These are phyloP conservation scores for Tolypeutes matacus DNA, from an alignment of 2,797 vertebrate species.

Conservation along the genomic window DNA sequence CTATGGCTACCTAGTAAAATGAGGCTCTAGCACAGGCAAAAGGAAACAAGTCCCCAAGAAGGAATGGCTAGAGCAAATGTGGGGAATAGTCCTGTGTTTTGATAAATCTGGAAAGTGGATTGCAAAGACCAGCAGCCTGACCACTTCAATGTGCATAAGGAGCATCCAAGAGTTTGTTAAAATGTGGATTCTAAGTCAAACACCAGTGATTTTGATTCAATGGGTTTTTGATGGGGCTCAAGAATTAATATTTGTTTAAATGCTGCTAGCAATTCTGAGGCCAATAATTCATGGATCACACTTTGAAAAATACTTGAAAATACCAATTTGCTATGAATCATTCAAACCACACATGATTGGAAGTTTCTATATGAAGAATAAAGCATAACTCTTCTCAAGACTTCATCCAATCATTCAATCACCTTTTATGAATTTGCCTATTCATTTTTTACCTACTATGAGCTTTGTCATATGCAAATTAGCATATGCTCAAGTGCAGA, in stretches of 20 bases:
- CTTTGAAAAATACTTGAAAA: constrained; percentile 39
- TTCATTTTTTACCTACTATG: neutral
- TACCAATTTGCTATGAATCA: neutral
- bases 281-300: neutral
- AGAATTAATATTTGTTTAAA: neutral
- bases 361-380: neutral
- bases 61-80: neutral
- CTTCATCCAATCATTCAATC: neutral
- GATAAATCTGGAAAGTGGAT: constrained; percentile 20
- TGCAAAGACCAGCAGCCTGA: neutral
- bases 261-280: neutral
- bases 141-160: neutral
- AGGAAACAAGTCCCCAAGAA: neutral
- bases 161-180: neutral
- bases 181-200: neutral
- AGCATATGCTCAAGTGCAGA: constrained; percentile 9
- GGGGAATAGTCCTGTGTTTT: neutral
- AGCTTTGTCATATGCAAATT: neutral
- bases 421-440: neutral
- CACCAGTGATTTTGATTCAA: neutral
- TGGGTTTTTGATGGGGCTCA: neutral
- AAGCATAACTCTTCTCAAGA: neutral
- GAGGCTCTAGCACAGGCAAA: no score
- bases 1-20: neutral
- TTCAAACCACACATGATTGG: neutral